Conservation (phyloP, 2,888 invertebrate genomes). For the Enchytraeus crypticus region DNA sequence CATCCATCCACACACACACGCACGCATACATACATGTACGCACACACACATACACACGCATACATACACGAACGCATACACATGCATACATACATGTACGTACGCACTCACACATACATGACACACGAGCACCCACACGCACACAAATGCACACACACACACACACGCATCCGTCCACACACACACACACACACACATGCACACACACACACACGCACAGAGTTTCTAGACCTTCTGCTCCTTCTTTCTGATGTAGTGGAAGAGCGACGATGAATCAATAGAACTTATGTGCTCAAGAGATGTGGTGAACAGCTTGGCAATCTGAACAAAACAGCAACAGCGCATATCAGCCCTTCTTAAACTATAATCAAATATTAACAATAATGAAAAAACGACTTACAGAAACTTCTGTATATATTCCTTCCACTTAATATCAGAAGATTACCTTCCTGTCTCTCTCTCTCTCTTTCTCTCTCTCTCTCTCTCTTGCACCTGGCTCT, state of each 20-base stretch:
- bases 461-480: no score
- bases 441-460: no score
- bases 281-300: conserved; percentile 30
- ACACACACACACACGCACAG: not conserved
- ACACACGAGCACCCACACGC: no score
- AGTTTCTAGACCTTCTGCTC: not conserved
- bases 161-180: not conserved
- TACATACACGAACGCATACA: no score
- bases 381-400: no score
- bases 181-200: not conserved
- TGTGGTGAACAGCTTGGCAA: conserved; percentile 32
- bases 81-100: no score
- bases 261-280: conserved; percentile 30
- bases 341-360: no score
- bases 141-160: not conserved
- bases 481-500: not conserved
- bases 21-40: not conserved
- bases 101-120: no score
- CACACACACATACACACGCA: no score
- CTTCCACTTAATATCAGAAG: no score
- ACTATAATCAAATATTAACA: no score
- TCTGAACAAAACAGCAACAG: conserved; percentile 24
- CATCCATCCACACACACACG: not conserved
- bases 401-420: no score
- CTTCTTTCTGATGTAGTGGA: conserved; percentile 27